These are phyloP conservation scores for Adineta ricciae DNA, from an alignment of 2,888 invertebrate genomes.

Conservation along the genomic window DNA sequence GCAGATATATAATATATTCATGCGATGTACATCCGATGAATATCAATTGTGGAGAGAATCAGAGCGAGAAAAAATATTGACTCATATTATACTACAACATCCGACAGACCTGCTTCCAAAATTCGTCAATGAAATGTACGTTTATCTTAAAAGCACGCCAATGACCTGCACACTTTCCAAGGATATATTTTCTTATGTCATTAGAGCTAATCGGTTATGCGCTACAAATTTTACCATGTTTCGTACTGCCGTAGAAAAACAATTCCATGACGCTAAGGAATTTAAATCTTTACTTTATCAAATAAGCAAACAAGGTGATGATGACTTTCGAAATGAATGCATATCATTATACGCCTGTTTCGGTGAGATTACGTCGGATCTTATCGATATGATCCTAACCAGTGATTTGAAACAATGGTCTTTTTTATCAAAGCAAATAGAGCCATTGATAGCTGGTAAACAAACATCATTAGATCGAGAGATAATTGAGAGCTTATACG, in stretches of 20 bases:
- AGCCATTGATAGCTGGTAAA: too few species aligned
- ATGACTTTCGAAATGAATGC: too few species aligned
- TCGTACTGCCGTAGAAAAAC: background rate
- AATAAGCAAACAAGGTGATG: too few species aligned
- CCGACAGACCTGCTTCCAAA: background rate
- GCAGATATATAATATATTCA: background rate
- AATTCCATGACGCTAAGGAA: background rate
- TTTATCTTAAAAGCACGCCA: too few species aligned
- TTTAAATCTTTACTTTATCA: background rate
- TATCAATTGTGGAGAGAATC: background rate
- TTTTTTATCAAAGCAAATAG: too few species aligned
- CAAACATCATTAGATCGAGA: too few species aligned
- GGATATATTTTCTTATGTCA: too few species aligned
- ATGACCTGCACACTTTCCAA: too few species aligned
- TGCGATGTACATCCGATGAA: background rate
- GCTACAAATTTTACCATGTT: background rate
- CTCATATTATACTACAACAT: background rate
- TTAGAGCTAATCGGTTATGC: background rate
- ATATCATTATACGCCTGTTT: too few species aligned
- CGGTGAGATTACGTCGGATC: background rate
- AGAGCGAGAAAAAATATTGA: background rate
- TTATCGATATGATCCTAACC: background rate
- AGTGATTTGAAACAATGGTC: background rate
- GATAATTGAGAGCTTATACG: too few species aligned
- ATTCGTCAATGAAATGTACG: background rate